Conservation (phyloP, 2,113 vertebrate species). For the Leucopternis melanops region DNA sequence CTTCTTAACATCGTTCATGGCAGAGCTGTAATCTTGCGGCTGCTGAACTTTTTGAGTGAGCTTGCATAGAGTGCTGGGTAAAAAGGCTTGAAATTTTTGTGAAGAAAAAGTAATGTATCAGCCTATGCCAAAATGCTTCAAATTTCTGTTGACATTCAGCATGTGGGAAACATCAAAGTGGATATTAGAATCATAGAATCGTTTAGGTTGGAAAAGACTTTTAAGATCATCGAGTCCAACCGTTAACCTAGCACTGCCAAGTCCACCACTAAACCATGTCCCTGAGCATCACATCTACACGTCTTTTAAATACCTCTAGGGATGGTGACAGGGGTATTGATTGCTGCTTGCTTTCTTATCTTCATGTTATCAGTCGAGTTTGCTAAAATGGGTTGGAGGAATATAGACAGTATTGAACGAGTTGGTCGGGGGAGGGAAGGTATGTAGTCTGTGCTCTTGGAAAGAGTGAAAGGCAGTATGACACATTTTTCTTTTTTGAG, state of each 20-base stretch:
- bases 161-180: background rate
- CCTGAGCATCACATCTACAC: background rate
- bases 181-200: background rate
- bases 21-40: background rate
- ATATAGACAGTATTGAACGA: background rate
- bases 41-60: background rate
- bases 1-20: background rate
- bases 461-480: background rate
- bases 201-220: background rate
- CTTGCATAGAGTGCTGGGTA: background rate
- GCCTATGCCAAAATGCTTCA: background rate
- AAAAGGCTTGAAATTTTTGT: background rate
- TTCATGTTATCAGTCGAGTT: rapidly evolving
- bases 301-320: background rate
- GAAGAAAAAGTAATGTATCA: background rate
- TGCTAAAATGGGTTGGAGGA: background rate
- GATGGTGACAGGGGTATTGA: background rate
- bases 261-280: background rate
- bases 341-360: background rate
- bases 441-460: background rate
- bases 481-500: background rate
- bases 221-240: background rate
- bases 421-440: background rate
- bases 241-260: background rate
- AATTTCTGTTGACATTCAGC: background rate